Evolutionary conservation across 1,140 invertebrate genomes (phyloP).

Genomic region (Batillaria attramentaria): DNA sequence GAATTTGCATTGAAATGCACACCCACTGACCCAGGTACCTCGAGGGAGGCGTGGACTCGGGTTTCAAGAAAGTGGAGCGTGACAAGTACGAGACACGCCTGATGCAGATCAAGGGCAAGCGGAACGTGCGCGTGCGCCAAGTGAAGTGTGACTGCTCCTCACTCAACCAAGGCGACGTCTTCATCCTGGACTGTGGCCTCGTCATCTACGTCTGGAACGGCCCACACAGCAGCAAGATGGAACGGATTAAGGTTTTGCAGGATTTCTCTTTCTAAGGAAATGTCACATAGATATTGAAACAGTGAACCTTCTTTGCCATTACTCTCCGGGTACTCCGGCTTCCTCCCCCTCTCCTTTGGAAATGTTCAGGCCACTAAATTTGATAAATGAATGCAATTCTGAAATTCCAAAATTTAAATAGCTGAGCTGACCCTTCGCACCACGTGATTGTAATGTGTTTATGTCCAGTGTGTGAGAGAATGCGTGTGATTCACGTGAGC

Average conservation of each 20-base stretch:
- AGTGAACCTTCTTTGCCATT: too few species aligned
- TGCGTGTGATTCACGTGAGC: too few species aligned
- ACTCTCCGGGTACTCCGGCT: too few species aligned
- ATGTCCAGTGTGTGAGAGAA: too few species aligned
- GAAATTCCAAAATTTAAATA: too few species aligned
- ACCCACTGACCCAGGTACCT: too few species aligned
- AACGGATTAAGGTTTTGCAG: constrained; percentile 71
- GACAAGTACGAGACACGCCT: constrained; percentile 78
- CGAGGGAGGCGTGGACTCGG: constrained; percentile 85
- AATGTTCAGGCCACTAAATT: too few species aligned
- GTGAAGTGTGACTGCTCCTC: constrained; percentile 76
- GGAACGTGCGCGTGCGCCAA: constrained; percentile 85
- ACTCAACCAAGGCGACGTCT: constrained; percentile 92
- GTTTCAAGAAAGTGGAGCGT: constrained; percentile 85
- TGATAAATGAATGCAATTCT: too few species aligned
- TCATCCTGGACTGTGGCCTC: constrained; percentile 85
- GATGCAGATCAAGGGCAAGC: constrained; percentile 91
- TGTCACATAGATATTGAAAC: background rate
- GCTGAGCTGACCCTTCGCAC: too few species aligned
- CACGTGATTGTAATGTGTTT: too few species aligned
- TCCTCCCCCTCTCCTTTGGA: too few species aligned
- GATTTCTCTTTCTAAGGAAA: too few species aligned
- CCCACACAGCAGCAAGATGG: constrained; percentile 69
- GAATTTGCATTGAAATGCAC: constrained; percentile 23
- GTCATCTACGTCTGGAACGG: constrained; percentile 84